Base-by-base conservation (phyloP, 2,888 invertebrate genomes). In the Abrostola triplasia region DNA sequence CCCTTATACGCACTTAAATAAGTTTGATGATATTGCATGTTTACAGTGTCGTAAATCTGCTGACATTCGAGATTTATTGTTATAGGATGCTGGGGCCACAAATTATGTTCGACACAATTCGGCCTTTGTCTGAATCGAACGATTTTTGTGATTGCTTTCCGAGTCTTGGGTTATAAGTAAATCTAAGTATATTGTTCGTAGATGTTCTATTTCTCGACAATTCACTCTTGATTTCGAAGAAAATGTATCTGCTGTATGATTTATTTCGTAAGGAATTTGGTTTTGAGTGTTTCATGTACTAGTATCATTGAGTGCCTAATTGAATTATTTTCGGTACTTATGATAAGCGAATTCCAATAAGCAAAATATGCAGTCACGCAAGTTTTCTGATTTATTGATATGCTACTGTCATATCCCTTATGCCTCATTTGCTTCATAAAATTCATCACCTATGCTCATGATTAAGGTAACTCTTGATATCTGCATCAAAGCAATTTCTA, bases 21-120 rank as follows among this genome's bases (percentile, higher is more conserved):
- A 76, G 64, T 88, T 80, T 83, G 80, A 90, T 88, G 91, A 89
- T 90, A 88, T 91, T 88, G 85, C 90, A 88, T 88, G 88, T 92
- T 92, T 92, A 92, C 88, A 80, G 89, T 84, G 84, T 83, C 87
- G 89, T 93, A 92, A 92, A 92, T 92, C 89, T 85, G 86, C 83
- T 87, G 86, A 86, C 88, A 82, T 76, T 76, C 60, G 71, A 86
- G 89, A 92, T 93, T 92, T 93, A 92, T 92, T 81, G 88, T 85
- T 88, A 86, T 88, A 87, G 84, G 86, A 84, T 79, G 83, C 78
- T 79, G 81, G 84, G 78, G 82, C 83, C 87, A 89, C 89, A 79
- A 79, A 79, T 79, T 79, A 76, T 85, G 85, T 87, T 85, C 82
- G 85, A 83, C 84, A 86, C 82, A 82, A 77, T 83, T 83, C 79